phyloP scores from a whole-genome alignment of 2,113 vertebrate genomes.

The Origma solitaria region DNA sequence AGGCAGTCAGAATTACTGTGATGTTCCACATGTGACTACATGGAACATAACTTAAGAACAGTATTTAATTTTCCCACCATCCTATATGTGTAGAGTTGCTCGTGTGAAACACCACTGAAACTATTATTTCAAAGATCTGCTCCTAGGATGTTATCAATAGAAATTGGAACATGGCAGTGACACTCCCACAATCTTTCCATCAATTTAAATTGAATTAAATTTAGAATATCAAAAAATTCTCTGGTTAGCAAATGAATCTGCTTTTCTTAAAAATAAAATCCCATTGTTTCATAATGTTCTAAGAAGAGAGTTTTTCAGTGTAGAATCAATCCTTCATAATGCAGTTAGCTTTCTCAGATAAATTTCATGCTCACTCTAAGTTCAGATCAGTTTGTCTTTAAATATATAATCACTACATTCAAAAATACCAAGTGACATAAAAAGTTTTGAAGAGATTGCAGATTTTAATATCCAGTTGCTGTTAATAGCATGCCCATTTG shows the following conservation, averaged over 20 bases:
- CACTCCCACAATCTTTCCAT: background rate
- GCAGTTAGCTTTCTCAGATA: background rate
- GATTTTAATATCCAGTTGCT: conserved; percentile 7
- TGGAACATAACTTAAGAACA: background rate
- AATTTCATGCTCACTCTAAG: background rate
- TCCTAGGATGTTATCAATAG: background rate
- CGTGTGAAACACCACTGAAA: background rate
- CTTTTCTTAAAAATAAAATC: background rate
- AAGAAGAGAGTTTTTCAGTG: background rate
- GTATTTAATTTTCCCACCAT: background rate
- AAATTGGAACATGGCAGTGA: background rate
- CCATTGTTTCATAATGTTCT: background rate
- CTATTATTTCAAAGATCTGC: background rate
- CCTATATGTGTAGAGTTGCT: background rate
- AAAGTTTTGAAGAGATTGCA: background rate
- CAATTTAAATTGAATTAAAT: background rate
- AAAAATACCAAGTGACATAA: background rate
- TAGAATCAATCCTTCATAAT: background rate
- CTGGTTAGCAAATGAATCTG: background rate
- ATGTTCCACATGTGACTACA: background rate
- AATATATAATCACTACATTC: background rate
- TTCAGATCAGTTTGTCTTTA: background rate
- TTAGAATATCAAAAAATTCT: background rate
- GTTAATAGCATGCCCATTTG: background rate
- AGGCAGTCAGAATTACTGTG: background rate